phyloP scores from a whole-genome alignment of 2,113 vertebrate species.

The Lathamus discolor region DNA sequence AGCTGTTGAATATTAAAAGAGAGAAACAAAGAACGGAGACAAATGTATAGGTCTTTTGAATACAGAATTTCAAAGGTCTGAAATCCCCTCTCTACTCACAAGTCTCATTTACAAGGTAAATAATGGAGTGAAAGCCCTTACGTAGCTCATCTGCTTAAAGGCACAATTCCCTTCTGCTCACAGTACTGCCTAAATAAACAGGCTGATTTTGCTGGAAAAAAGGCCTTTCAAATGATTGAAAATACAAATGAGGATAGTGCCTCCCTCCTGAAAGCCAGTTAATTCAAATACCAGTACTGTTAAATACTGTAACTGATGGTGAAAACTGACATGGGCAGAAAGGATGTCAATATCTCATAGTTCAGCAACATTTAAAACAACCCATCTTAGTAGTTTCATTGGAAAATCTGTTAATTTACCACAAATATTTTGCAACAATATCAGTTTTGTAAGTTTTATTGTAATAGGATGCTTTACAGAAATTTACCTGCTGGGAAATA shows the following conservation, averaged over 20 bases:
- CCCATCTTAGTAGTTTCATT: not conserved
- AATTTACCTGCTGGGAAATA: not conserved
- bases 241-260: not conserved
- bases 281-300: not conserved
- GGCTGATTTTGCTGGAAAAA: not conserved
- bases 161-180: conserved; percentile 32
- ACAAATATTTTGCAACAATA: not conserved
- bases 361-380: not conserved
- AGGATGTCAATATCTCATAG: not conserved
- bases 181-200: not conserved
- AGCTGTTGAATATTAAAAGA: conserved; percentile 23
- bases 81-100: not conserved
- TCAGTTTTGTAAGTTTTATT: not conserved
- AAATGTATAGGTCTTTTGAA: conserved; percentile 18
- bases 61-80: conserved; percentile 12
- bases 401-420: not conserved
- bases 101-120: conserved; percentile 62
- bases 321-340: not conserved
- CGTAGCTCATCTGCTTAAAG: not conserved
- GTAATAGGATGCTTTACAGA: not conserved
- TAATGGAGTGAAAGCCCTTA: not conserved
- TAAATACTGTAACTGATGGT: not conserved
- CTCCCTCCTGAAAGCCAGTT: not conserved
- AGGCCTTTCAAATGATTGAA: not conserved
- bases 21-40: conserved; percentile 27